Base-by-base conservation (phyloP, 2,797 vertebrate species). In the Glossophaga mutica region DNA sequence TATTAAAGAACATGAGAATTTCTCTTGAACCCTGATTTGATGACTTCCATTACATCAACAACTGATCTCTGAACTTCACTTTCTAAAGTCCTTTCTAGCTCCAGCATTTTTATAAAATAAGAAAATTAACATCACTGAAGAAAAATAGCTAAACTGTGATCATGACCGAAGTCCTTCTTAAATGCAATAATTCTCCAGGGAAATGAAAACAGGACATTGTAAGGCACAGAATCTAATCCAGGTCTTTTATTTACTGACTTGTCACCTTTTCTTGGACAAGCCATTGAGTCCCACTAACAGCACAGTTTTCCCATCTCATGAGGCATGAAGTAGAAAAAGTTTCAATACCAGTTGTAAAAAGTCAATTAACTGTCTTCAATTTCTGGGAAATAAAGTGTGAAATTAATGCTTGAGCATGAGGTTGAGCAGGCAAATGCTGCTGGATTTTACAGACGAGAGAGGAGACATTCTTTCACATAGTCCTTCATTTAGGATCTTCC, bases 361-460 rank as follows among this genome's bases (percentile, higher is more conserved):
- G 68, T 91, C 86, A 94, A 95, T 97, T 91, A 96, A 82, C 57
- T 92, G 19, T 79, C 87, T 92, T 97, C 65, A 94, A 81, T 96
- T 94, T 94, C 71, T 81, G 74, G 82, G 24, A 96, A 97, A 96
- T 92, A 94, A 67, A 90, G 85, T 97, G 95, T 95, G 71, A 90
- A 97, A 97, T 96, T 91, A 94, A 90, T 79, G 59, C 59, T 57
- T 78, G 39, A 50, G 8, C 87, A 74, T 90, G 29, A 85, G 55
- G 34, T 46, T 19, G 0, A 82, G 37, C 52, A 85, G 52, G 15
- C 18, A 85, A 77, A 81, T 46, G 22, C 65, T 76, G 52, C 37
- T 68, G 11, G 78, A 59, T 83, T 88, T 88, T n/a, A 70, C 37
- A 52, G 32, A 57, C 14, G 18, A 83, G 15, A 76, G 18, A 1